Base-by-base conservation (phyloP, 1,140 invertebrate genomes). In the Hylaeus anthracinus region DNA sequence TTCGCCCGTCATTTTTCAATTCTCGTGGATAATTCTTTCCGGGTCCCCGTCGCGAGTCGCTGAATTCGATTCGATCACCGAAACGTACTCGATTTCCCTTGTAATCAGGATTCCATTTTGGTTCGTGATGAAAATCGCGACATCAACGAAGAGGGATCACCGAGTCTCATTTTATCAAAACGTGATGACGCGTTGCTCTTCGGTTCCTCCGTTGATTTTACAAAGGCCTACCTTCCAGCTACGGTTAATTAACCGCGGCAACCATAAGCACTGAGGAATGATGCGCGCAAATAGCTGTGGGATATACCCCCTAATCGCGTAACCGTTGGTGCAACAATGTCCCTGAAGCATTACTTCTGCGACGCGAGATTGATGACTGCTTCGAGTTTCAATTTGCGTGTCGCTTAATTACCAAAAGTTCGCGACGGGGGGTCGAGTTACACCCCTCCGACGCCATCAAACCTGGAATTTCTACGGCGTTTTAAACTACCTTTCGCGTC, bases 91-190 rank as follows among this genome's bases (percentile, higher is more conserved):
- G 75, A 70, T 61, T 77, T 15, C 56, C 43, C 45, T 5, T 15
- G 75, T 70, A 77, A 77, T 77, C 75, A 69, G 69, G 58, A 71
- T 70, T 71, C 43, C 56, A 58, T 61, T 70, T 71, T 77, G 61
- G 48, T 45, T 15, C 15, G 2, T n/a, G 66, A 12, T 2, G 15
- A 14, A 51, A 77, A 26, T 61, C 58, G n/a, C 6, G 51, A 61
- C 41, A 45, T 70, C 70, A 39, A 77, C 69, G 43, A 70, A 69
- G 43, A 9, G 1, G 2, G 5, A 26, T n/a, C n/a, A 56, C 37
- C 12, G 14, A 51, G n/a, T 37, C 41, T 61, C 26, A 26, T 15
- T 72, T 43, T n/a, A 5, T 45, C 8, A 48, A 39, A 45, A 61
- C 37, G 37, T n/a, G 43, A 41, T 41, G 61, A 43, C 14, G 12